Evolutionary conservation across 2,797 vertebrate species (phyloP).

Genomic region (Aplochiton taeniatus): DNA sequence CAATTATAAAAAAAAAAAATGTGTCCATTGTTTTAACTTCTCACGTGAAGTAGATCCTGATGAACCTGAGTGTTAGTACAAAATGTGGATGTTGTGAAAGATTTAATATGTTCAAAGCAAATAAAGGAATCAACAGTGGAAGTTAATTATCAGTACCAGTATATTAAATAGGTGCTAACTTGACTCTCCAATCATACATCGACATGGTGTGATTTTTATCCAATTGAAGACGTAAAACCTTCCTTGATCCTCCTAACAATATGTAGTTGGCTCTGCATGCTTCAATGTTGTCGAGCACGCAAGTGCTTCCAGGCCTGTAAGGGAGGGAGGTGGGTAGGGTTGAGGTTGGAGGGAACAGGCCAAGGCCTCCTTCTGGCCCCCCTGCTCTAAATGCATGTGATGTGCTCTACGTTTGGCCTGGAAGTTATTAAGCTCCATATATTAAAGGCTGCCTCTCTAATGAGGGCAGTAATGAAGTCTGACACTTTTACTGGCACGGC

Average conservation of each 20-base stretch:
- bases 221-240: too few relatives aligned
- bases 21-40: too few relatives aligned
- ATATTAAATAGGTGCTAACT: too few relatives aligned
- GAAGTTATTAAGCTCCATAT: conserved; percentile 65
- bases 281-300: neutral
- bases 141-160: neutral
- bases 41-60: too few relatives aligned
- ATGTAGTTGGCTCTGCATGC: too few relatives aligned
- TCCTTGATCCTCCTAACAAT: too few relatives aligned
- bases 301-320: conserved; percentile 27
- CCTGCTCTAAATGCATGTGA: conserved; percentile 30
- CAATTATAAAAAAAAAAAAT: conserved; percentile 26
- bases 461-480: conserved; percentile 68
- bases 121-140: neutral
- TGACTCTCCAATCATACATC: too few relatives aligned
- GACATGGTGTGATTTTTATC: too few relatives aligned
- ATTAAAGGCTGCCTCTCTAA: conserved; percentile 64
- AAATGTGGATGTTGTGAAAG: neutral
- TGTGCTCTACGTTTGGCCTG: conserved; percentile 55
- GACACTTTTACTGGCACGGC: conserved; percentile 73
- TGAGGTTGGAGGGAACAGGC: conserved; percentile 12
- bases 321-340: neutral
- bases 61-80: too few relatives aligned
- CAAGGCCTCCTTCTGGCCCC: conserved; percentile 11
- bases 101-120: neutral